Evolutionary conservation across 1,140 invertebrate genomes (phyloP), one percentile per base, ranked within the genome.

Genomic region (Varroa destructor): DNA sequence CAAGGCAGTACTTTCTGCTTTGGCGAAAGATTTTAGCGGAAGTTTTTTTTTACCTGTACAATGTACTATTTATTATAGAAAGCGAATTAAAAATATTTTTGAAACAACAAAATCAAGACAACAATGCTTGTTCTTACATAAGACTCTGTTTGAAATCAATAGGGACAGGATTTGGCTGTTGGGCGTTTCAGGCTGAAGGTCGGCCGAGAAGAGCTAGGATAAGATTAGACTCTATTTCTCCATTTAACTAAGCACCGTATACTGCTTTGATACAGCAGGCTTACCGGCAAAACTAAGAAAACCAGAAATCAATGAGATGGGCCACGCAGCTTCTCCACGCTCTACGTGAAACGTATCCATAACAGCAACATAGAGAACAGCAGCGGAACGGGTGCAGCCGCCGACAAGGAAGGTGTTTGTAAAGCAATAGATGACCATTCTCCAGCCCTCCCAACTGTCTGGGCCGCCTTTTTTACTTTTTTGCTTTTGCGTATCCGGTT

Each of bases 271-370:
- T 25, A 25, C 25, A 25, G 25, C 25, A 25, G 3, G 3, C 57
- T 6, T 37, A 58, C 57, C 57, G 36, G 57, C 57, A 40, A 58
- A 58, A 12, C 42, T 58, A 40, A 12, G 6, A 40, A 58, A 58
- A 3, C 57, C 57, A 6, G 57, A 58, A 58, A 58, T 58, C 6
- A 58, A 40, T 58, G 57, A 58, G 57, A 58, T 58, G 6, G 57
- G 57, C 57, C 57, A 58, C 4, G 57, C 57, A 40, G 57, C 57
- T 14, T 58, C 57, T 37, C 57, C 57, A 12, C 57, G 57, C 57
- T 25, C 14, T 42, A 58, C 57, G 42, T 58, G 36, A 40, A 58
- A 58, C 4, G 57, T 58, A 6, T 58, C 57, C 57, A 58, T 58
- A 4, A 58, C 57, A 40, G 57, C 57, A 3, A 58, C 57, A 40